Evolutionary conservation across 2,888 invertebrate genomes (phyloP), one percentile per base, ranked within the genome.

Genomic region (Caenorhabditis sp.): DNA sequence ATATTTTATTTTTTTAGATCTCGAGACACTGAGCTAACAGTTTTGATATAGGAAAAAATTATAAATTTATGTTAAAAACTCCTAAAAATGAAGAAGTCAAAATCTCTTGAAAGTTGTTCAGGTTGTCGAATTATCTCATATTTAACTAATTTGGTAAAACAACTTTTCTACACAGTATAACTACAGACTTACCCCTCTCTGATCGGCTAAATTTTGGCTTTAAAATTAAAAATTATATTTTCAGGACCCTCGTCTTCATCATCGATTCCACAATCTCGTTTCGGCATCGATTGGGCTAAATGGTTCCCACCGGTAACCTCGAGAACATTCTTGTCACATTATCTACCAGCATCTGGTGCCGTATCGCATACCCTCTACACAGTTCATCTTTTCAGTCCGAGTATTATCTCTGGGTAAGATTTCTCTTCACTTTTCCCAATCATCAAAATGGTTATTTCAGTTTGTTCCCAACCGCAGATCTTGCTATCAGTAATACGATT

Each of bases 401-500:
- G 63, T 65, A 74, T 85, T 60, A 76, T 78, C 25, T 79, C 80
- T 20, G 67, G 72, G 78, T 76, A 25, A 26, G 49, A 57, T 14
- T 27, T 26, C 17, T 5, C 5, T 10, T n/a, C n/a, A n/a, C n/a
- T n/a, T n/a, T n/a, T n/a, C n/a, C n/a, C n/a, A n/a, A n/a, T n/a
- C n/a, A n/a, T n/a, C n/a, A n/a, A n/a, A n/a, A n/a, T n/a, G n/a
- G n/a, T n/a, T n/a, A n/a, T 67, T 67, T 8, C 85, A 89, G 89
- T 57, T 64, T 88, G 25, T 88, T 89, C 78, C 87, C 88, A 14
- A 81, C 85, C 17, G 83, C 84, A 63, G 88, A 89, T 56, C 76
- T 87, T 10, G 82, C 87, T 36, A 82, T 89, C 31, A 78, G 80
- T 89, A 95, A 95, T 89, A 90, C 93, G 57, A 90, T 95, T 61